phyloP scores from a whole-genome alignment of 2,113 vertebrate species.

The Rutilus rutilus region DNA sequence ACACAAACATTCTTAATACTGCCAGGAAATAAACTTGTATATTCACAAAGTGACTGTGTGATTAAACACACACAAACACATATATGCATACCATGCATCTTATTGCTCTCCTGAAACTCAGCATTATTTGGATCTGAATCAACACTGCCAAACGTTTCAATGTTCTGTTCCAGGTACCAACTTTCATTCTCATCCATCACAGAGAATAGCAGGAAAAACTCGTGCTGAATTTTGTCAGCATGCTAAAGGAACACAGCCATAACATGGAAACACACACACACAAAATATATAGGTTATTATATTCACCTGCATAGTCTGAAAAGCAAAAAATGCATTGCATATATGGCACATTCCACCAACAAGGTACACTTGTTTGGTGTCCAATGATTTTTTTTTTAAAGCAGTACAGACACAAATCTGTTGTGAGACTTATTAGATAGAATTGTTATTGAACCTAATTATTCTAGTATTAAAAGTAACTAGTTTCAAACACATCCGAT shows the following conservation, averaged over 20 bases:
- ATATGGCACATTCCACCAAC: background rate
- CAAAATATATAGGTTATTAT: background rate
- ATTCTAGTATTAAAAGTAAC: background rate
- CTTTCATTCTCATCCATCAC: constrained; percentile 94
- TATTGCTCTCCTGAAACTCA: constrained; percentile 88
- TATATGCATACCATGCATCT: constrained; percentile 85
- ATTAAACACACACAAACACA: background rate
- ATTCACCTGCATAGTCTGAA: background rate
- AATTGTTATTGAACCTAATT: background rate
- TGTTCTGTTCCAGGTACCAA: constrained; percentile 86
- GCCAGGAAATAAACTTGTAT: background rate
- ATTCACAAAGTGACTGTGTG: background rate
- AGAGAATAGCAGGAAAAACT: constrained; percentile 92
- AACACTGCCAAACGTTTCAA: constrained; percentile 70
- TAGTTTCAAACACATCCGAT: no score
- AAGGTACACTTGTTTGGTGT: background rate
- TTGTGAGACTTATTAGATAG: background rate
- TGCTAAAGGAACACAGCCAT: constrained; percentile 30
- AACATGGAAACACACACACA: background rate
- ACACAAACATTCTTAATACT: background rate
- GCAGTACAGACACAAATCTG: background rate
- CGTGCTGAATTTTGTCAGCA: constrained; percentile 84
- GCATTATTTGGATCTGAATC: constrained; percentile 66
- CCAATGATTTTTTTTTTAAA: background rate
- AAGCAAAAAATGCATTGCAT: background rate